These are phyloP conservation scores for Prinia subflava DNA, from an alignment of 2,113 vertebrate genomes.

Conservation along the genomic window DNA sequence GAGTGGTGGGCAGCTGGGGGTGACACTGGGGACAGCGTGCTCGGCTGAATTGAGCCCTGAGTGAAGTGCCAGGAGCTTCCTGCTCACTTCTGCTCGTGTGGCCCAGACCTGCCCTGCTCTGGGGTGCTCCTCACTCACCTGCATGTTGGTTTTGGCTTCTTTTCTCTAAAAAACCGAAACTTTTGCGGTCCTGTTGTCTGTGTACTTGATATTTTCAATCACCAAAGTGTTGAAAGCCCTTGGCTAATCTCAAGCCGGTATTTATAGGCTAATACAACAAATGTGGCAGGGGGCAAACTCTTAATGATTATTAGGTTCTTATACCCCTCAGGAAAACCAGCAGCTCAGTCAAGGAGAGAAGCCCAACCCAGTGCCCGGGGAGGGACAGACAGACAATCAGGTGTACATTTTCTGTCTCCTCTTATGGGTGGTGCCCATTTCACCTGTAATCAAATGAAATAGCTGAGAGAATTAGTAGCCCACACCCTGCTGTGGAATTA, in stretches of 20 bases:
- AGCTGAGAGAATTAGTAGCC: not conserved
- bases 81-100: rapidly evolving
- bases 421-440: not conserved
- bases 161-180: not conserved
- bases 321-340: not conserved
- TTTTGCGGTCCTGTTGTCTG: not conserved
- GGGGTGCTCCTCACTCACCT: not conserved
- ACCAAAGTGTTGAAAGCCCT: not conserved
- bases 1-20: not conserved
- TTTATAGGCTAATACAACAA: not conserved
- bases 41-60: not conserved
- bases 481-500: not conserved
- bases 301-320: not conserved
- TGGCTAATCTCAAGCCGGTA: not conserved
- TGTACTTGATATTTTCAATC: not conserved
- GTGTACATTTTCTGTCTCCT: not conserved
- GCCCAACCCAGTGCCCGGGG: rapidly evolving
- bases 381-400: not conserved
- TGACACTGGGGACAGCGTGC: not conserved
- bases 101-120: not conserved
- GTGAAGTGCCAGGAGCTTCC: not conserved
- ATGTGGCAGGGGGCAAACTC: not conserved
- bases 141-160: not conserved
- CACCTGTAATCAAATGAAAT: not conserved
- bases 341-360: not conserved